These are phyloP conservation scores for Procambarus virginalis DNA, from an alignment of 1,140 invertebrate species.

Conservation along the genomic window DNA sequence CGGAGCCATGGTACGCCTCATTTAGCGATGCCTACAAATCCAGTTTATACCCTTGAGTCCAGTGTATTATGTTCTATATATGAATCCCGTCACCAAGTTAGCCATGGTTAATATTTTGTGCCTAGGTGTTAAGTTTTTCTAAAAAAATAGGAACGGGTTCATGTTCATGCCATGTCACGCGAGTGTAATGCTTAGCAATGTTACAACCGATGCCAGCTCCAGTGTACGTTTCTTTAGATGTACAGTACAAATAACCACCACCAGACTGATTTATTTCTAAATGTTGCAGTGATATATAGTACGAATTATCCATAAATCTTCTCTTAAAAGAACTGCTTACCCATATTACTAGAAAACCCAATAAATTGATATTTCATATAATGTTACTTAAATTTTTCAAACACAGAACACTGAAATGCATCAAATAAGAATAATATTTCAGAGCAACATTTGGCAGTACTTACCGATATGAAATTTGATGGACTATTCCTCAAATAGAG, in stretches of 20 bases:
- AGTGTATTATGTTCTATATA: slow-evolving; percentile 1
- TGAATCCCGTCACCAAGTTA: slow-evolving; percentile 6
- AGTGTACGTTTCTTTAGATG: not conserved
- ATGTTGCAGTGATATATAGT: not conserved
- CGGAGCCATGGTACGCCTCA: slow-evolving; percentile 9
- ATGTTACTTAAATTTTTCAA: not conserved
- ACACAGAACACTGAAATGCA: not conserved
- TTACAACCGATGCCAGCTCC: not conserved
- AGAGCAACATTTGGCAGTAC: not conserved
- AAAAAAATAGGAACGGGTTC: not conserved
- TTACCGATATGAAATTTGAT: not conserved
- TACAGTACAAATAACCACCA: not conserved
- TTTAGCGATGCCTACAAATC: slow-evolving; percentile 33
- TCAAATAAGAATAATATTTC: too few species aligned
- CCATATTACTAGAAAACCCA: not conserved
- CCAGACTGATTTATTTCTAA: not conserved
- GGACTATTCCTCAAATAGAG: not conserved
- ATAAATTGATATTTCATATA: not conserved
- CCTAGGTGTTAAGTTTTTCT: not conserved
- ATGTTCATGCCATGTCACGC: not conserved
- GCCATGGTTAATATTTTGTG: not conserved
- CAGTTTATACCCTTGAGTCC: slow-evolving; percentile 30
- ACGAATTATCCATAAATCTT: not conserved
- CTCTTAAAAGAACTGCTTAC: too few species aligned
- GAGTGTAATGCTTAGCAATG: not conserved